Percentiles rank a stretch among this genome's conserved stretches.
Conservation (phyloP, 1,140 invertebrate genomes). For the Caenorhabditis remanei region DNA sequence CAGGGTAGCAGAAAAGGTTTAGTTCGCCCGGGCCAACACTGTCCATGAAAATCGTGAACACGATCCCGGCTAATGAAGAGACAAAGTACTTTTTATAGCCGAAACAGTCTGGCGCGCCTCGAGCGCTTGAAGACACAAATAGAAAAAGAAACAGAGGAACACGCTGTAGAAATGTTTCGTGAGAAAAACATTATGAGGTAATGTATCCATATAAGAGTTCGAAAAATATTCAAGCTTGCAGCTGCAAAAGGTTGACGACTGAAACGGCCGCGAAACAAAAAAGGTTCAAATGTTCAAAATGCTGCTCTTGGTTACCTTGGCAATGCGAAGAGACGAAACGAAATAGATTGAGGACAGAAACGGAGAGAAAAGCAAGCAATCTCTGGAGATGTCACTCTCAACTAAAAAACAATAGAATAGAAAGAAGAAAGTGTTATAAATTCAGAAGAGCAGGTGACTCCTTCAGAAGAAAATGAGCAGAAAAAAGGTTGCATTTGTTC, state of each 20-base stretch:
- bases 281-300: constrained; percentile 27
- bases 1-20: no score
- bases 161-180: no score
- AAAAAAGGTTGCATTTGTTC: neutral
- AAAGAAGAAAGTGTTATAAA: constrained; percentile 9
- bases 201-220: no score
- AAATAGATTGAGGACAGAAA: neutral
- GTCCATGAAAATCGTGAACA: no score
- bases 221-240: neutral
- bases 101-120: no score
- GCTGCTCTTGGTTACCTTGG: neutral
- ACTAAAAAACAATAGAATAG: neutral
- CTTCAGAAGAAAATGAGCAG: constrained; percentile 12
- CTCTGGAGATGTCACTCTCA: neutral
- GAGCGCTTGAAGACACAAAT: no score
- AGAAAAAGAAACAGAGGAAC: no score
- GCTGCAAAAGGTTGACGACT: neutral
- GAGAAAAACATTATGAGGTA: no score
- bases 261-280: neutral
- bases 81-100: no score
- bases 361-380: neutral
- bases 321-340: neutral
- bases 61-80: no score
- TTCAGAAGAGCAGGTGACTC: constrained; percentile 3
- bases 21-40: no score